Conservation (phyloP, 2,113 vertebrate species). For the Taxidea taxus region DNA sequence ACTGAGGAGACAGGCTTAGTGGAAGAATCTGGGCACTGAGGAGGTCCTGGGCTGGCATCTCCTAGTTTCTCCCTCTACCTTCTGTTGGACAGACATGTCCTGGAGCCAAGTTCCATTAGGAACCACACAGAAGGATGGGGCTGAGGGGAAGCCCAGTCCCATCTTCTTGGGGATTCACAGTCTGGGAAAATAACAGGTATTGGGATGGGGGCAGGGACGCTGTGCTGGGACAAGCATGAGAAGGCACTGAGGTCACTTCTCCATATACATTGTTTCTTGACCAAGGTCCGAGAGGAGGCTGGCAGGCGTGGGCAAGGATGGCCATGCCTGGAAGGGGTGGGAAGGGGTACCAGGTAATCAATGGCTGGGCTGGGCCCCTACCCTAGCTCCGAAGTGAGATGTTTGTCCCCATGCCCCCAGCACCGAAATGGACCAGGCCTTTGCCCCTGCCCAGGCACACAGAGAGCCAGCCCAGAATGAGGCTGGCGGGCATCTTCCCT, state of each 20-base stretch:
- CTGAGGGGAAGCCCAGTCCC: neutral
- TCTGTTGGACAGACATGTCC: neutral
- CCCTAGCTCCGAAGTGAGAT: neutral
- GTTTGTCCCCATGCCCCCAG: neutral
- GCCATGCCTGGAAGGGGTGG: neutral
- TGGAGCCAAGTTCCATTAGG: neutral
- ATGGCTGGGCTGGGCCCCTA: neutral
- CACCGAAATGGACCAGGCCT: neutral
- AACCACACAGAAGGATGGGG: too few relatives aligned
- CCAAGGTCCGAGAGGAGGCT: neutral
- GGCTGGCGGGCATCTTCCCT: neutral
- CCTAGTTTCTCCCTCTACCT: neutral
- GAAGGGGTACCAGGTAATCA: neutral
- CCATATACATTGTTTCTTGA: neutral
- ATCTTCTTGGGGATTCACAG: neutral
- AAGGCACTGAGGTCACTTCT: neutral
- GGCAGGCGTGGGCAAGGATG: neutral
- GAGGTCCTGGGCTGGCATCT: neutral
- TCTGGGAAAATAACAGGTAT: neutral
- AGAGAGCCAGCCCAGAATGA: neutral
- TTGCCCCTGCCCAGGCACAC: neutral
- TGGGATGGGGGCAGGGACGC: fast-evolving
- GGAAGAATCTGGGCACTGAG: neutral
- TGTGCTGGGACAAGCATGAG: neutral
- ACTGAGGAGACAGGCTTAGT: neutral